Evolutionary conservation across 2,113 vertebrate genomes (phyloP).

Genomic region (Chauna torquata): DNA sequence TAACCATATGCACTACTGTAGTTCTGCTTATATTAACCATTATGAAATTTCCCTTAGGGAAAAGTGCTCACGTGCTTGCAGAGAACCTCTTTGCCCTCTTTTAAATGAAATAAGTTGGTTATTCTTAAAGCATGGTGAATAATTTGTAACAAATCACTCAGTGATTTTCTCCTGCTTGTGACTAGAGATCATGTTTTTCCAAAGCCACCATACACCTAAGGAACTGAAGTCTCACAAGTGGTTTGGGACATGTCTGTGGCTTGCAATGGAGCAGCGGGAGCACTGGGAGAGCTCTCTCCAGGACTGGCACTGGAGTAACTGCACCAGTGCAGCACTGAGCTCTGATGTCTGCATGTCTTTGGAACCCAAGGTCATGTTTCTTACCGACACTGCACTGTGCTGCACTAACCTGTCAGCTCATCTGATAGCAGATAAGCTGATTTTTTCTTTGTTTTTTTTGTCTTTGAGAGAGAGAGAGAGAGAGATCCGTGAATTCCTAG

Average conservation of each 20-base stretch:
- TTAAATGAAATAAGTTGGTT: constrained; percentile 46
- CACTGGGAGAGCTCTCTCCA: background rate
- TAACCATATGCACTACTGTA: constrained; percentile 71
- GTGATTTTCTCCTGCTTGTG: constrained; percentile 19
- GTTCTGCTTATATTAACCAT: constrained; percentile 50
- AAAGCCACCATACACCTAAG: background rate
- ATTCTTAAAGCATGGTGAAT: background rate
- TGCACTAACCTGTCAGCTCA: fast-evolving
- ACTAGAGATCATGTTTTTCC: background rate
- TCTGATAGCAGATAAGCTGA: no score
- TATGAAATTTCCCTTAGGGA: constrained; percentile 62
- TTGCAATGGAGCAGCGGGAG: background rate
- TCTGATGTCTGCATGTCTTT: fast-evolving
- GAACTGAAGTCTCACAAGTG: background rate
- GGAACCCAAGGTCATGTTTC: background rate
- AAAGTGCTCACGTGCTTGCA: constrained; percentile 18
- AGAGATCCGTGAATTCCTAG: background rate
- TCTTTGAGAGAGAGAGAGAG: background rate
- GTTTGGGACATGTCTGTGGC: background rate
- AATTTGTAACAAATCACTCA: constrained; percentile 58
- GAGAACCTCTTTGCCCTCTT: constrained; percentile 39
- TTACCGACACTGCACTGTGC: background rate
- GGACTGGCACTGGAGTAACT: fast-evolving
- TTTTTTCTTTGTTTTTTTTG: no score
- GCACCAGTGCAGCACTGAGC: fast-evolving